Conservation (phyloP, 2,113 vertebrate genomes). For the Pteruthius melanotis region DNA sequence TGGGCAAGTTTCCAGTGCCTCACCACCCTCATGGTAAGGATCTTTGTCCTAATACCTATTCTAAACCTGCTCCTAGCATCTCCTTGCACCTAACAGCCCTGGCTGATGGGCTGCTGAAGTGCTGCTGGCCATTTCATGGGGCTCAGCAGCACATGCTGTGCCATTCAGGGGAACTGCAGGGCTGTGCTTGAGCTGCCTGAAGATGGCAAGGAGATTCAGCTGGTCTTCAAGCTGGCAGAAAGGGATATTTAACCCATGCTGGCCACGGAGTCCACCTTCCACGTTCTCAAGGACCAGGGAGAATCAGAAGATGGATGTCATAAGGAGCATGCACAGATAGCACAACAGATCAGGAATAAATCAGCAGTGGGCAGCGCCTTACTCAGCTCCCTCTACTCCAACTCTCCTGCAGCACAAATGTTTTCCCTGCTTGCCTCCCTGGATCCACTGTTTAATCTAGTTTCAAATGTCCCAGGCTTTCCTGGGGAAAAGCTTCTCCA, state of each 20-base stretch:
- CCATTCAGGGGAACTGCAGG: neutral
- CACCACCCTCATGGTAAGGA: neutral
- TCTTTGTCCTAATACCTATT: neutral
- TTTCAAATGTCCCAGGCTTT: constrained; percentile 36
- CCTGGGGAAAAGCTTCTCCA: neutral
- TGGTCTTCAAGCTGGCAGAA: neutral
- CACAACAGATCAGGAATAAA: neutral
- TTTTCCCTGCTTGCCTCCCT: neutral
- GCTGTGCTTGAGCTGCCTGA: neutral
- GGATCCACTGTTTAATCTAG: constrained; percentile 4
- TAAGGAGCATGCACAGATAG: neutral
- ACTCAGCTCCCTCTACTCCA: neutral
- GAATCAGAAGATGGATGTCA: neutral
- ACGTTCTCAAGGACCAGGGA: neutral
- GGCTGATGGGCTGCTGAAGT: neutral
- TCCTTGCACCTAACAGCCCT: neutral
- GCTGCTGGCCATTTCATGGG: neutral
- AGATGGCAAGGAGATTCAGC: neutral
- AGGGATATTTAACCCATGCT: neutral
- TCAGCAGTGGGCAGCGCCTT: neutral
- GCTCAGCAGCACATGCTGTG: neutral
- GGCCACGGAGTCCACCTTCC: neutral
- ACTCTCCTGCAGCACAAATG: neutral
- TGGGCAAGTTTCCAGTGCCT: neutral
- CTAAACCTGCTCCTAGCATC: neutral